phyloP scores from a whole-genome alignment of 2,113 vertebrate genomes.

The Aleadryas rufinucha region DNA sequence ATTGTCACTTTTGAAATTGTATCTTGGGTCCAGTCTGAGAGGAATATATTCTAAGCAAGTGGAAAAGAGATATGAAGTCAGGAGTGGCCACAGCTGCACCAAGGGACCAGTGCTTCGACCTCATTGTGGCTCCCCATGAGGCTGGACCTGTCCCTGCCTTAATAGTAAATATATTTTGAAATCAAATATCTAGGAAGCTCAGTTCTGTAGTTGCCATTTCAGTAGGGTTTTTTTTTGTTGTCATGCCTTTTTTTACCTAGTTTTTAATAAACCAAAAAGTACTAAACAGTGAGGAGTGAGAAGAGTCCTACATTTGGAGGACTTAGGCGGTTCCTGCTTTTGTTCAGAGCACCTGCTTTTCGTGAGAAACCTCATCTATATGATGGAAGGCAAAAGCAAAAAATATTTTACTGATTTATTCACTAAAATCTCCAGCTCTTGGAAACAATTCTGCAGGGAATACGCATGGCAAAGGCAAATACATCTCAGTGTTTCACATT shows the following conservation, averaged over 20 bases:
- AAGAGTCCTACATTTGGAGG: background rate
- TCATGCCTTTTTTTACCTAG: background rate
- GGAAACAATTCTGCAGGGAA: background rate
- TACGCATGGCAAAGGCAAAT: background rate
- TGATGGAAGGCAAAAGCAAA: background rate
- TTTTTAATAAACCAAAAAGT: background rate
- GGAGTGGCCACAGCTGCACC: fast-evolving
- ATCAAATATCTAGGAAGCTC: background rate
- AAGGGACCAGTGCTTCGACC: background rate
- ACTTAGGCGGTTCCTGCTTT: background rate
- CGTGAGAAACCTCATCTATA: background rate
- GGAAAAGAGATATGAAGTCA: fast-evolving
- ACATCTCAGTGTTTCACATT: background rate
- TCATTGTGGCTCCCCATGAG: background rate
- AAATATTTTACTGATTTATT: background rate
- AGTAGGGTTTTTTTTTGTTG: background rate
- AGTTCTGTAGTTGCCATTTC: background rate
- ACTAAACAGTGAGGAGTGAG: background rate
- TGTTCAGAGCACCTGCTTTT: background rate
- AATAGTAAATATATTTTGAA: background rate
- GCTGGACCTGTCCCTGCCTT: background rate
- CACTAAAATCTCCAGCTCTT: background rate
- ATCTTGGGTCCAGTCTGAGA: background rate
- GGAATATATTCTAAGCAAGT: background rate
- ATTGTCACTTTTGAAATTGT: background rate